Base-by-base conservation (phyloP, 2,113 vertebrate species). In the Prinia subflava region DNA sequence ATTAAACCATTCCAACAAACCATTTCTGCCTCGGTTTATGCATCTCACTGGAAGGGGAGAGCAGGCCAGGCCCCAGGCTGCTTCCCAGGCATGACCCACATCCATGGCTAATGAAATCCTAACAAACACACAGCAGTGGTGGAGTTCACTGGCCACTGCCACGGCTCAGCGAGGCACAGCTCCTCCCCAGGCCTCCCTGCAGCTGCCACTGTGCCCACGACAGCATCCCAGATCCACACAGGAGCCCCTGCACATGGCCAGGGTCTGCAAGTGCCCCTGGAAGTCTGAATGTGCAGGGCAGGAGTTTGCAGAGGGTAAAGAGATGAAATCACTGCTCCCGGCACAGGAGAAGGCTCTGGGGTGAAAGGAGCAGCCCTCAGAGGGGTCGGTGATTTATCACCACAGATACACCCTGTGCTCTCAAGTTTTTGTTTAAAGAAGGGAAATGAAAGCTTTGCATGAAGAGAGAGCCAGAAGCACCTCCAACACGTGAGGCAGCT, bases 31-130 rank as follows among this genome's bases (percentile, higher is more conserved):
- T 53, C 11, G 42, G 22, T 70, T 83, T 60, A 33, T 28, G 27
- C 65, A 31, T 37, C 71, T 67, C 33, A 39, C 24, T 46, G 62
- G 30, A 33, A 44, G 41, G 12, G 33, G 56, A 75, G 52, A 75
- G 80, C 78, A 64, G 11, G 13, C 50, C 19, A 9, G 1, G 46
- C 87, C 39, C 55, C 20, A 70, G 95, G 93, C 93, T 81, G 88
- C 84, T 83, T 52, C 67, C 82, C 91, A 57, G 87, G 77, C 89
- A 64, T 12, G 91, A 91, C 77, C 87, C 85, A 71, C 60, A 71
- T 25, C 4, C 64, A 19, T 1, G 11, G 46, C 90, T 92, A 60
- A 92, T 81, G 83, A 60, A 55, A 80, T 28, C 24, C 84, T 3
- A 15, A 25, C 15, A 47, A 62, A 53, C 10, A 42, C 1, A 16